These are phyloP conservation scores for Melanotaenia maccullochi DNA, from an alignment of 2,797 vertebrate species.

Conservation along the genomic window DNA sequence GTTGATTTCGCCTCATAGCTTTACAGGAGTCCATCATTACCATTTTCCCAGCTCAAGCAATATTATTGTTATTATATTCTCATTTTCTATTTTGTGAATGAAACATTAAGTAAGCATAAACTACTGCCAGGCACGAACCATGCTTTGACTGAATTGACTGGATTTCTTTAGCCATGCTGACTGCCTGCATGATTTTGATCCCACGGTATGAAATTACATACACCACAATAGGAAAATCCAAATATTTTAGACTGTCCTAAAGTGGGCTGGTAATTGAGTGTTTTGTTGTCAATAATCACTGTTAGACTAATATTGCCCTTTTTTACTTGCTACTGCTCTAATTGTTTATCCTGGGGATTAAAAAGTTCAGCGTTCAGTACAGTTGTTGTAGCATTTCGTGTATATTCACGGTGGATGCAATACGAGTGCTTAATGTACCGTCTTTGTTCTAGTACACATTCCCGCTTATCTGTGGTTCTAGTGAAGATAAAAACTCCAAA, in stretches of 20 bases:
- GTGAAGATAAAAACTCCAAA: neutral
- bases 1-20: no score
- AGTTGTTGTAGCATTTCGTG: neutral
- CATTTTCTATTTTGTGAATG: no score
- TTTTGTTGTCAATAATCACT: neutral
- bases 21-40: no score
- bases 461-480: neutral
- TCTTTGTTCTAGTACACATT: conserved; percentile 2
- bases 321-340: neutral
- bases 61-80: no score
- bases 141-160: no score
- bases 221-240: neutral
- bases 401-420: neutral
- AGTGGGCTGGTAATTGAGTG: no score
- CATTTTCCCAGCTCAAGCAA: no score
- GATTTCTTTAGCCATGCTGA: no score
- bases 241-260: neutral
- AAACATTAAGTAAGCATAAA: no score
- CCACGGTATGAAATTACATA: neutral
- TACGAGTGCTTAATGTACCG: neutral
- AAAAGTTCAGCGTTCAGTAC: neutral
- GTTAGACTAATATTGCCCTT: neutral
- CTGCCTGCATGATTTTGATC: neutral
- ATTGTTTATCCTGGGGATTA: neutral
- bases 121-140: no score